A percentile compares a stretch with the other conserved stretches of the same genome.
These are phyloP conservation scores for Spatulosminthurus flaviceps DNA, from an alignment of 2,888 invertebrate genomes.

Conservation along the genomic window DNA sequence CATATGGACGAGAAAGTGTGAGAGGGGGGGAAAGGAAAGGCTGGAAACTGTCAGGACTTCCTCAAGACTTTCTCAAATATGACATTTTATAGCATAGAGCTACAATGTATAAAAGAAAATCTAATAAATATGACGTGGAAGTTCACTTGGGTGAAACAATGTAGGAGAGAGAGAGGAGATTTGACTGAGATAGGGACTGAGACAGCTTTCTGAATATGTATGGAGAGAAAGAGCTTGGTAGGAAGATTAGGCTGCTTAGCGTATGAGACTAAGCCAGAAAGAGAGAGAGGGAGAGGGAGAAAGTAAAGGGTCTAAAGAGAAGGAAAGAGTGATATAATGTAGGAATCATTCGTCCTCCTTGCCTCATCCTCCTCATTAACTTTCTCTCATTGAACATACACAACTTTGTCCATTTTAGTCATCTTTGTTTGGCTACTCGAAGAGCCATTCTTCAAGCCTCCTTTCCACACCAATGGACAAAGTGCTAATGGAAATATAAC, in stretches of 20 bases:
- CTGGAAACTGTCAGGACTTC: too few relatives aligned
- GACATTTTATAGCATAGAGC: too few relatives aligned
- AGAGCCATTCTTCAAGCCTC: neutral
- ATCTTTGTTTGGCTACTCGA: neutral
- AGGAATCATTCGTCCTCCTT: neutral
- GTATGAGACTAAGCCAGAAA: neutral
- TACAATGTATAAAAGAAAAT: too few relatives aligned
- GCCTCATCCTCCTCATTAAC: too few relatives aligned
- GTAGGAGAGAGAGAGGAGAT: too few relatives aligned
- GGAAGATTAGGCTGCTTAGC: too few relatives aligned
- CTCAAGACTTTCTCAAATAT: too few relatives aligned
- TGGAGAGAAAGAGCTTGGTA: too few relatives aligned
- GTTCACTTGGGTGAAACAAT: too few relatives aligned
- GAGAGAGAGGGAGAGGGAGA: neutral
- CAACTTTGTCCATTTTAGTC: slow-evolving; percentile 12
- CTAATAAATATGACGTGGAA: too few relatives aligned
- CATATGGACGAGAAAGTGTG: neutral
- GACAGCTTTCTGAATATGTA: neutral
- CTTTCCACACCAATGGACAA: neutral
- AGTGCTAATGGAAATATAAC: neutral
- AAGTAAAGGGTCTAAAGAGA: neutral
- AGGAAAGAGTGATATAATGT: neutral
- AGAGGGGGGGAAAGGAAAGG: neutral
- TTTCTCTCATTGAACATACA: neutral
- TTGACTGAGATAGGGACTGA: neutral